phyloP scores from a whole-genome alignment of 2,888 invertebrate genomes.

The Muscina levida region DNA sequence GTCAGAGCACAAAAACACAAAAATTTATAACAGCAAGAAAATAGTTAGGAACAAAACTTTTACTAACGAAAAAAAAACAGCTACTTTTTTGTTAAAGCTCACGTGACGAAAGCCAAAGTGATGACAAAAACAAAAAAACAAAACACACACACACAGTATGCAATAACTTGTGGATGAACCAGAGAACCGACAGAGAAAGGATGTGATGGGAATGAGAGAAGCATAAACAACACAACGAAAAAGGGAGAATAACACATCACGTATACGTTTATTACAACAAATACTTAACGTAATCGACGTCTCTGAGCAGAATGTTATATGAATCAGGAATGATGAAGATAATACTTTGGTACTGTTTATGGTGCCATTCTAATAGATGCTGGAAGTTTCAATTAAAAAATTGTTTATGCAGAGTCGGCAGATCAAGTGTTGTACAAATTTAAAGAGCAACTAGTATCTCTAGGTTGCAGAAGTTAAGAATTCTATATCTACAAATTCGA shows the following conservation, averaged over 20 bases:
- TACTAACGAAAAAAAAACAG: neutral
- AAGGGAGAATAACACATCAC: slow-evolving; percentile 16
- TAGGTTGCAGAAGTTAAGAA: too few species aligned
- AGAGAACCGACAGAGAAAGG: too few species aligned
- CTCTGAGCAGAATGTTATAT: slow-evolving; percentile 19
- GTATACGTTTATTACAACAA: slow-evolving; percentile 32
- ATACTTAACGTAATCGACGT: slow-evolving; percentile 34
- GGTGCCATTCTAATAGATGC: too few species aligned
- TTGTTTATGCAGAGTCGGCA: too few species aligned
- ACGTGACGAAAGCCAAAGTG: slow-evolving; percentile 6
- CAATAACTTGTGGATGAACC: too few species aligned
- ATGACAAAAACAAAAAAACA: slow-evolving; percentile 1
- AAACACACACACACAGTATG: too few species aligned
- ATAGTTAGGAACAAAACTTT: slow-evolving; percentile 13
- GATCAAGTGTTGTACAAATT: too few species aligned
- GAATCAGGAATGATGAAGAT: neutral
- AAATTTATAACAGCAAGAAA: neutral
- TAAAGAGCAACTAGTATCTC: too few species aligned
- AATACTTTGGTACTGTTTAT: neutral
- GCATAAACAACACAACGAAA: slow-evolving; percentile 8
- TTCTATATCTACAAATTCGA: too few species aligned
- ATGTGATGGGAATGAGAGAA: neutral
- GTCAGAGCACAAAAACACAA: neutral
- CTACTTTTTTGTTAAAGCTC: neutral
- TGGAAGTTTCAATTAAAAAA: too few species aligned